Percentiles rank a stretch among this genome's conserved stretches.
phyloP scores from a whole-genome alignment of 1,140 invertebrate species.

The Macrobrachium nipponense region DNA sequence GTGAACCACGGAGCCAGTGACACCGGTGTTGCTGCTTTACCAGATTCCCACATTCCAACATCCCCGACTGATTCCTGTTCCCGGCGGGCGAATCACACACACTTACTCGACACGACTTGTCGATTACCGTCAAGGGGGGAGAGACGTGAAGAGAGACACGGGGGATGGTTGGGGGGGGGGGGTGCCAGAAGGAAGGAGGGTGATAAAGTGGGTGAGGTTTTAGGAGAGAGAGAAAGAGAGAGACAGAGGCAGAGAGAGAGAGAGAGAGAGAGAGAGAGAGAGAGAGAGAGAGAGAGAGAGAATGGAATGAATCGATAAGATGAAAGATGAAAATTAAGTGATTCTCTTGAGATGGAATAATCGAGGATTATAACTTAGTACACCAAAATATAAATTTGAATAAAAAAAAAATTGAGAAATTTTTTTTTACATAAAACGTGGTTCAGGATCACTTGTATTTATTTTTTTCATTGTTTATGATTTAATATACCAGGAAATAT shows the following conservation, averaged over 20 bases:
- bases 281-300: constrained; percentile 2
- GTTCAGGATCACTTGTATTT: no score
- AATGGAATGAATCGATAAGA: background rate
- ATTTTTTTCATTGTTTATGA: no score
- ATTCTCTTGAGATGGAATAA: background rate
- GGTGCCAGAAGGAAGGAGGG: background rate
- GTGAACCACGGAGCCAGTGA: constrained; percentile 33
- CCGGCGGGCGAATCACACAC: constrained; percentile 52
- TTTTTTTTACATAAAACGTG: no score
- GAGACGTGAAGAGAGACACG: background rate
- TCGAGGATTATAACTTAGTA: background rate
- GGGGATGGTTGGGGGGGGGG: no score
- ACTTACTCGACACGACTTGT: constrained; percentile 50
- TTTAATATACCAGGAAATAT: no score
- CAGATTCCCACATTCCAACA: constrained; percentile 59
- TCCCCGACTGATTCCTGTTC: constrained; percentile 58
- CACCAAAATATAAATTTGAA: no score
- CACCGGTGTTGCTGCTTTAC: constrained; percentile 49
- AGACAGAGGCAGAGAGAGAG: background rate
- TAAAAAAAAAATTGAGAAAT: no score
- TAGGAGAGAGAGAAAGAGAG: background rate
- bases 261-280: background rate
- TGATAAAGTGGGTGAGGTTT: background rate
- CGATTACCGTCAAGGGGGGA: constrained; percentile 44
- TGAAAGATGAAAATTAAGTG: background rate